Conservation (phyloP, 2,113 vertebrate genomes). For the Hydrolagus affinis region DNA sequence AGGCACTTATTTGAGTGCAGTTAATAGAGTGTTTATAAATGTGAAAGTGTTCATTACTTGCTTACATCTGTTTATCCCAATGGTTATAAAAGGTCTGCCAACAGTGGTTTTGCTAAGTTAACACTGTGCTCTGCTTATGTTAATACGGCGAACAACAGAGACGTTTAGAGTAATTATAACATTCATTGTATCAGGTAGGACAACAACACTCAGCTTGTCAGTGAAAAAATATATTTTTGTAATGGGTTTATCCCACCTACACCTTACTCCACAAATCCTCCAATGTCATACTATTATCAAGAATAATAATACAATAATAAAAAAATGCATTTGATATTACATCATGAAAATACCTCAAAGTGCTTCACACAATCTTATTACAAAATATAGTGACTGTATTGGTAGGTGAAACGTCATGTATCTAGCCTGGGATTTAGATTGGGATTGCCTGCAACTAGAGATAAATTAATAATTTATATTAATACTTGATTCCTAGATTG, state of each 20-base stretch:
- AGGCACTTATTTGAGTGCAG: neutral
- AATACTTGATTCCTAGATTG: neutral
- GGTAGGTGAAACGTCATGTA: no score
- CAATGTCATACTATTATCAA: neutral
- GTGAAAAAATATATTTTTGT: neutral
- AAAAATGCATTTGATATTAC: neutral
- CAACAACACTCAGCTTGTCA: no score
- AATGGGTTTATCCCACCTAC: neutral
- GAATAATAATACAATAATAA: no score
- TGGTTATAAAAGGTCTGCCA: neutral
- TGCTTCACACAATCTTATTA: neutral
- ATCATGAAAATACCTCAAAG: neutral
- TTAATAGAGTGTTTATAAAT: neutral
- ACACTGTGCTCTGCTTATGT: neutral
- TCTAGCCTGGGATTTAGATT: neutral
- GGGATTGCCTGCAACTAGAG: neutral
- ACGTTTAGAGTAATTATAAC: neutral
- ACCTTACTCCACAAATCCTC: neutral
- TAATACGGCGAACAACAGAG: neutral
- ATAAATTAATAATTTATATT: neutral
- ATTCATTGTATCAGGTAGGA: neutral
- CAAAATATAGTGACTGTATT: neutral
- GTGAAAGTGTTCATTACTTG: neutral
- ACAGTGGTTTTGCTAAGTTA: neutral
- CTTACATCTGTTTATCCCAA: neutral